A percentile compares a stretch with the other conserved stretches of the same genome.
Conservation (phyloP, 2,888 invertebrate genomes). For the Drosophila kuntzei region DNA sequence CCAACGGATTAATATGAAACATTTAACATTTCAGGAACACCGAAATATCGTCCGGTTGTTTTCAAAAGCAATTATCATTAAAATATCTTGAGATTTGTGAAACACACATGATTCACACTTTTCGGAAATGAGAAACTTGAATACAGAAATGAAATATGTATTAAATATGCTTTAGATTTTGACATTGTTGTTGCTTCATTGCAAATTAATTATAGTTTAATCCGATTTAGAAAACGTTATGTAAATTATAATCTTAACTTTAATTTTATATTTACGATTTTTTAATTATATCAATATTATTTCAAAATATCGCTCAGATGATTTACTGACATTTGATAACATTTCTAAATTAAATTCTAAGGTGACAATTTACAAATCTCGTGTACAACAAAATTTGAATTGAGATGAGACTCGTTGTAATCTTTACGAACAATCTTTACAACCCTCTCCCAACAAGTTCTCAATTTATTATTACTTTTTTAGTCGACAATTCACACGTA, state of each 20-base stretch:
- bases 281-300: too few species aligned
- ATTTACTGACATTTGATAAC: not conserved
- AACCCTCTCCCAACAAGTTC: not conserved
- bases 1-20: not conserved
- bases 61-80: not conserved
- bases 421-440: conserved; percentile 2
- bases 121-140: too few species aligned
- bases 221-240: too few species aligned
- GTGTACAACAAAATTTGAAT: not conserved
- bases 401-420: not conserved
- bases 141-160: too few species aligned
- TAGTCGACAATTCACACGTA: conserved; percentile 12
- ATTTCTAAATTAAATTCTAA: not conserved
- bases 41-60: not conserved
- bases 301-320: too few species aligned
- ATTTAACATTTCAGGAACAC: not conserved
- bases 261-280: too few species aligned
- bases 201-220: too few species aligned
- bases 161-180: not conserved
- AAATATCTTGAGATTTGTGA: not conserved
- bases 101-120: not conserved
- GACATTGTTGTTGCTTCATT: too few species aligned
- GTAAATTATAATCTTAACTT: too few species aligned
- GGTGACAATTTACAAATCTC: not conserved
- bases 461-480: conserved; percentile 1